Percentiles rank a stretch among this genome's conserved stretches.
phyloP scores from a whole-genome alignment of 2,797 vertebrate genomes.

The Cetoscarus ocellatus region DNA sequence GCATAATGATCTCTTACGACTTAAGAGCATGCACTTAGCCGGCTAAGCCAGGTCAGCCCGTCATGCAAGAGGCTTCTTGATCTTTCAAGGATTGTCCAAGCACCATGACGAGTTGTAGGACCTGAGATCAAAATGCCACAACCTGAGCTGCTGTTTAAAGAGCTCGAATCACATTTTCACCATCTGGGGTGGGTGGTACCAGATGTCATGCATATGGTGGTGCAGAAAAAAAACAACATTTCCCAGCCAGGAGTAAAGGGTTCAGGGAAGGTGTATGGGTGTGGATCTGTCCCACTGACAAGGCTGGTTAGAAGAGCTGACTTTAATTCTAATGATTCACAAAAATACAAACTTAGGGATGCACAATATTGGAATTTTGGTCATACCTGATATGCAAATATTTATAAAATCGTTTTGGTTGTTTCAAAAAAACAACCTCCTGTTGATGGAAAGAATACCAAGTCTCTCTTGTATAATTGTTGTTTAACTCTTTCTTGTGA shows the following conservation, averaged over 20 bases:
- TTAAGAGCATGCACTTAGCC: slow-evolving; percentile 64
- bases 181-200: slow-evolving; percentile 67
- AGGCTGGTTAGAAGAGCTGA: not conserved
- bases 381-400: no score
- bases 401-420: no score
- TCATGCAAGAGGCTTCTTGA: slow-evolving; percentile 70
- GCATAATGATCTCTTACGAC: slow-evolving; percentile 26
- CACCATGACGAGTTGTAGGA: slow-evolving; percentile 32
- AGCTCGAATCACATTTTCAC: slow-evolving; percentile 50
- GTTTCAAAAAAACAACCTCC: no score
- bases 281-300: slow-evolving; percentile 73
- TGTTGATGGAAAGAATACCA: no score
- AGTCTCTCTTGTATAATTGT: no score
- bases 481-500: no score
- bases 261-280: slow-evolving; percentile 44
- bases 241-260: slow-evolving; percentile 64
- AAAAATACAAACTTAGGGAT: not conserved
- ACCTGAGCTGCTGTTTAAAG: slow-evolving; percentile 31
- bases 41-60: slow-evolving; percentile 52
- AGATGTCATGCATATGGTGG: slow-evolving; percentile 76
- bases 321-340: not conserved
- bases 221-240: slow-evolving; percentile 71
- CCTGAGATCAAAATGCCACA: slow-evolving; percentile 41
- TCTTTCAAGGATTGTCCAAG: slow-evolving; percentile 54
- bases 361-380: no score